Evolutionary conservation across 2,113 vertebrate species (phyloP), one percentile per base, ranked within the genome.

Genomic region (Porphyrio hochstetteri): DNA sequence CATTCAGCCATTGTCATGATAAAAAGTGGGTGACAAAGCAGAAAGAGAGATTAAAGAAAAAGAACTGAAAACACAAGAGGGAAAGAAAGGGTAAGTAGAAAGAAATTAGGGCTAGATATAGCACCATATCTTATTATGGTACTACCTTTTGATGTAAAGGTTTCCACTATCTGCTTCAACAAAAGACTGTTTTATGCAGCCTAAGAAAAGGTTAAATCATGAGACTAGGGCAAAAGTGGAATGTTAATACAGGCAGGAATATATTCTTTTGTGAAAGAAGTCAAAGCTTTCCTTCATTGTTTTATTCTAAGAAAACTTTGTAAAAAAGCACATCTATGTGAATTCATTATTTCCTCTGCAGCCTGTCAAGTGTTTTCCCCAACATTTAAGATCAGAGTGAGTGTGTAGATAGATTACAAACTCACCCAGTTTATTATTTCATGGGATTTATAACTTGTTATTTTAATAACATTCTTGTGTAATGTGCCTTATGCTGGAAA

Each of bases 151-250:
- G 35, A 72, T 89, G 23, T 69, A 82, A 86, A 87, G 53, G 21
- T 79, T 96, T 87, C 67, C 46, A 59, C 90, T 57, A 21, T 57
- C 53, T 88, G 25, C 42, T 93, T 88, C 86, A 94, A 92, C 48
- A 93, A 86, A 91, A 71, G 83, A 36, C 38, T 56, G 5, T 46
- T 60, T 74, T 75, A 77, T 14, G 42, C 6, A 64, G 27, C 19
- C 68, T 63, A 77, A 60, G 82, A 86, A 94, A 93, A 95, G n/a
- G 29, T 82, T 79, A 94, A 94, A 40, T 14, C 50, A 87, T 40
- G 84, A 93, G 64, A 42, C 40, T 91, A 89, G n/a, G n/a, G 44
- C 28, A 82, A 69, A 94, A 90, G 14, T 25, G 28, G 21, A 88
- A 64, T 68, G 40, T 61, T 92, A 79, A 89, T 27, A 84, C 5